These are phyloP conservation scores for Zygaena filipendulae DNA, from an alignment of 2,888 invertebrate genomes.

Conservation along the genomic window DNA sequence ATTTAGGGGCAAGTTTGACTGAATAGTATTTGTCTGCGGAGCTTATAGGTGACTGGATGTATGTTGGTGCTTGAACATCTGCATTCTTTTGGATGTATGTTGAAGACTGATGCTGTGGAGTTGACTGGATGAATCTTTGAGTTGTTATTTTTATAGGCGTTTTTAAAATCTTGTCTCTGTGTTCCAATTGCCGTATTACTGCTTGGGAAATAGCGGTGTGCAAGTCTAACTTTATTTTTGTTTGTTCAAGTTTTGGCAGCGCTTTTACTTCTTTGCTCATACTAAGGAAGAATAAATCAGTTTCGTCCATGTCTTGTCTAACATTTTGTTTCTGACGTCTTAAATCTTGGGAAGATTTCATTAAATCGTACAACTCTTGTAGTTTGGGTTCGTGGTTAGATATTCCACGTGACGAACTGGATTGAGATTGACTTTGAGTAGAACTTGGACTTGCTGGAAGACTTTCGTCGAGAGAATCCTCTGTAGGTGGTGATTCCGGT, in stretches of 20 bases:
- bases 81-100: slow-evolving; percentile 1
- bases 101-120: slow-evolving; percentile 1
- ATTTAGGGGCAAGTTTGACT: too few relatives aligned
- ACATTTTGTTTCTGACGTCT: slow-evolving; percentile 11
- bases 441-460: neutral
- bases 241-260: slow-evolving; percentile 20
- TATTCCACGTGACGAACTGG: neutral
- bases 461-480: neutral
- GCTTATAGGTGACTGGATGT: slow-evolving; percentile 1
- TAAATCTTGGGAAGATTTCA: slow-evolving; percentile 17
- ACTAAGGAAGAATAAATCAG: slow-evolving; percentile 20
- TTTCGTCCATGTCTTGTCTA: slow-evolving; percentile 19
- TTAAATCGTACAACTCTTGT: slow-evolving; percentile 16
- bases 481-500: slow-evolving; percentile 1
- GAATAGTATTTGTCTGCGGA: too few relatives aligned
- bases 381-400: slow-evolving; percentile 3
- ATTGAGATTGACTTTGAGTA: neutral
- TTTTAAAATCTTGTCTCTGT: slow-evolving; percentile 13
- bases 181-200: slow-evolving; percentile 16
- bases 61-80: slow-evolving; percentile 1
- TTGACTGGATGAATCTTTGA: slow-evolving; percentile 1
- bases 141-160: slow-evolving; percentile 2
- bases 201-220: slow-evolving; percentile 20
- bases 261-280: slow-evolving; percentile 21
- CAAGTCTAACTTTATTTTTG: slow-evolving; percentile 21